phyloP scores from a whole-genome alignment of 37 sponge, comb jelly and placozoan species.

The Diacarnus erythraeanus region DNA sequence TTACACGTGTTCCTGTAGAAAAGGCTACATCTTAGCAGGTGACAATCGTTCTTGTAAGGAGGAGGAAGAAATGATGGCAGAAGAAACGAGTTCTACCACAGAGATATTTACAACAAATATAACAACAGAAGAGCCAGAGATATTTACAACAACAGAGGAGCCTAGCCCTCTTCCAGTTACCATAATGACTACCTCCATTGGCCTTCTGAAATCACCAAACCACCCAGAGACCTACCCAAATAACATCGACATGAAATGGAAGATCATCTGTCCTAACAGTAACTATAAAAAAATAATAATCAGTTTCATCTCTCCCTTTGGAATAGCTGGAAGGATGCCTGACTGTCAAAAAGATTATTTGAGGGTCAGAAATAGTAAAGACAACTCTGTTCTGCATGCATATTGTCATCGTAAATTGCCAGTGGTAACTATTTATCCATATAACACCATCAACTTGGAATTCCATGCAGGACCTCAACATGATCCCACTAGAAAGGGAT shows the following conservation, averaged over 20 bases:
- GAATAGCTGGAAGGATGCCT: not conserved
- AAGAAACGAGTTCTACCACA: no score
- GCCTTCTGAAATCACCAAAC: not conserved
- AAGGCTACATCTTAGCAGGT: no score
- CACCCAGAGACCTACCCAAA: not conserved
- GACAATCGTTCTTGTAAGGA: no score
- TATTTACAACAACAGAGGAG: no score
- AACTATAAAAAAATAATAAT: not conserved
- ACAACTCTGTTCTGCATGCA: not conserved
- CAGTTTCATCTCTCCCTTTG: not conserved
- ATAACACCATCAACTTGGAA: not conserved
- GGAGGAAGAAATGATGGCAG: no score
- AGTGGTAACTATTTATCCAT: not conserved
- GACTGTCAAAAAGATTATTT: slow-evolving; percentile 2
- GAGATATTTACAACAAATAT: no score
- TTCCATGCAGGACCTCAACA: slow-evolving; percentile 4
- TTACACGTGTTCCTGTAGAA: no score
- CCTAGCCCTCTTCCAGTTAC: no score
- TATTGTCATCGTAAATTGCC: not conserved
- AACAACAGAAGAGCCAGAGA: no score
- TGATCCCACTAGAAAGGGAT: not conserved
- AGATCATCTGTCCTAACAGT: not conserved
- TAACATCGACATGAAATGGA: not conserved
- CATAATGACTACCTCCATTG: no score
- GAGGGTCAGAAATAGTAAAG: not conserved